These are phyloP conservation scores for Drosophila lacicola DNA, from an alignment of 2,888 invertebrate species.

Conservation along the genomic window DNA sequence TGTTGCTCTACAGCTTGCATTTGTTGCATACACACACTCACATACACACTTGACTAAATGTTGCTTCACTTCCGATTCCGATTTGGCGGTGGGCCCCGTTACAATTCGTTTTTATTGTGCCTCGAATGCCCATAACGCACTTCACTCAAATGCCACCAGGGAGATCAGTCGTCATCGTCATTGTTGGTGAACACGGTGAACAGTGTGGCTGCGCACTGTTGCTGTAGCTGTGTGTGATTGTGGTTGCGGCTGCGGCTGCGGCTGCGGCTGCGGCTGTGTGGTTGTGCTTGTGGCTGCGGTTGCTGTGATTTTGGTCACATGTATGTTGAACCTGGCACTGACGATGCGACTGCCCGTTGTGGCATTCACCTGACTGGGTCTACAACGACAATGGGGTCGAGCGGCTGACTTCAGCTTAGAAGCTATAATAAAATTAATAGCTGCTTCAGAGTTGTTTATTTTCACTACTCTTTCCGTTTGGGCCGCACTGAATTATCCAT, in stretches of 20 bases:
- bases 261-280: constrained; percentile 8
- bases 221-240: background rate
- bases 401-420: background rate
- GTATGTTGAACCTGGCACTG: constrained; percentile 18
- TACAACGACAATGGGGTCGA: background rate
- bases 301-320: constrained; percentile 36
- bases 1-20: background rate
- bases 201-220: background rate
- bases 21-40: constrained; percentile 4
- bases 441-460: background rate
- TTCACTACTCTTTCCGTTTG: too few species aligned
- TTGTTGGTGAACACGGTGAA: constrained; percentile 5
- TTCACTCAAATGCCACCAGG: constrained; percentile 39
- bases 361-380: constrained; percentile 18
- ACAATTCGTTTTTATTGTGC: constrained; percentile 21
- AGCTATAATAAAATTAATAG: background rate
- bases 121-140: constrained; percentile 7
- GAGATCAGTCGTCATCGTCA: constrained; percentile 33
- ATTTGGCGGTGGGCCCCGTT: background rate
- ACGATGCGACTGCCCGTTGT: constrained; percentile 13
- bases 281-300: constrained; percentile 32
- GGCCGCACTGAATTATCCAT: background rate
- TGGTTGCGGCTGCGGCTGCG: background rate
- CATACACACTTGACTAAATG: constrained; percentile 1
- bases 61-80: constrained; percentile 9